phyloP scores from a whole-genome alignment of 2,888 invertebrate genomes.

The Papilio gigon region DNA sequence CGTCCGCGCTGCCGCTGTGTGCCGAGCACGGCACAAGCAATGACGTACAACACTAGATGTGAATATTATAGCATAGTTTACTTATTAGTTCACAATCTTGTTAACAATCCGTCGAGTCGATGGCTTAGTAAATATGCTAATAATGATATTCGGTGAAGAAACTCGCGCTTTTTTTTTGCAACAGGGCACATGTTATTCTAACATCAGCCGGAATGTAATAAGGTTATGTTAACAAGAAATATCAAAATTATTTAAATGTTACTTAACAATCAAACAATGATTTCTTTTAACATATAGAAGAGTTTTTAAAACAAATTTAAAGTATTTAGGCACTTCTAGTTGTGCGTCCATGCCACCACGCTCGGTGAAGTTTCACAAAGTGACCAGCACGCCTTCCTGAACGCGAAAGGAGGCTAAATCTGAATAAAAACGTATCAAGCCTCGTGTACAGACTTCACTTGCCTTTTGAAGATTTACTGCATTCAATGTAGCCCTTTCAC shows the following conservation, averaged over 20 bases:
- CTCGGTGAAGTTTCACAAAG: slow-evolving; percentile 63
- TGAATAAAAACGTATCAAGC: slow-evolving; percentile 55
- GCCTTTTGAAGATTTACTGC: slow-evolving; percentile 51
- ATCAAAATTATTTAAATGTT: no score
- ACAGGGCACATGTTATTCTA: neutral
- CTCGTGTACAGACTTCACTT: slow-evolving; percentile 56
- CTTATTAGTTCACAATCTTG: neutral
- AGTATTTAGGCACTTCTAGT: slow-evolving; percentile 34
- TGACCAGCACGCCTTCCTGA: slow-evolving; percentile 70
- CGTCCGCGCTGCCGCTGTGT: slow-evolving; percentile 45
- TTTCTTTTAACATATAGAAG: neutral
- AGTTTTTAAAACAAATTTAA: neutral
- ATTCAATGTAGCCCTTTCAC: slow-evolving; percentile 17
- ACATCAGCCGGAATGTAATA: neutral
- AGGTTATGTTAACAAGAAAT: neutral
- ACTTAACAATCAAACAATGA: neutral
- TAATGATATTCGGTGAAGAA: neutral
- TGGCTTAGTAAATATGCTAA: neutral
- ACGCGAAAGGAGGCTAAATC: slow-evolving; percentile 59
- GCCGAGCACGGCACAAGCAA: slow-evolving; percentile 41
- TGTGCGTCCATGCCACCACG: slow-evolving; percentile 9
- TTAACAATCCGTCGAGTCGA: neutral
- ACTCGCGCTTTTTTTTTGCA: neutral
- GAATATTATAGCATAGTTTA: neutral
- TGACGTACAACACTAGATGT: slow-evolving; percentile 35